Evolutionary conservation across 2,113 vertebrate species (phyloP), one percentile per base, ranked within the genome.

Genomic region (Aegypius monachus): DNA sequence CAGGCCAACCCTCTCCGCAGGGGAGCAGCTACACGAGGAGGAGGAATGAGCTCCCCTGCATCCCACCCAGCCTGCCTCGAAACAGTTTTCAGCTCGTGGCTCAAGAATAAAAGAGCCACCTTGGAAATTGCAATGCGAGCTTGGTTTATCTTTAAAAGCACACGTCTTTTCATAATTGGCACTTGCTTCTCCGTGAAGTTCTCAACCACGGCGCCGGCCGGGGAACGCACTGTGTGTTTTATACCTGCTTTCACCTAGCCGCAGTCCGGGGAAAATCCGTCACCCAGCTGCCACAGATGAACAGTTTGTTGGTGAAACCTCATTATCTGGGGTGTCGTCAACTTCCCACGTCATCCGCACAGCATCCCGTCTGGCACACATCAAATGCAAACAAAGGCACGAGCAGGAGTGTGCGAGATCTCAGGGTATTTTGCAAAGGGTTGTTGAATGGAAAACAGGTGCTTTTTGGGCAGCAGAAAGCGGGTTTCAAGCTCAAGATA

Each of bases 171-270:
- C 72, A n/a, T 20, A 50, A 47, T 50, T 13, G 29, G 43, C 68
- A 48, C 34, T 83, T 42, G 34, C 26, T 52, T 47, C 81, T 47
- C 59, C 4, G 1, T 23, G 31, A 47, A n/a, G 59, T 13, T 42
- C 74, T 38, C 8, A 17, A 4, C 9, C 11, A 13, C 27, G 3
- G 48, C 0, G 0, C 31, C 48, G 38, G 34, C 40, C 4, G 5
- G 23, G 43, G 23, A 63, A 14, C 32, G 71, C 7, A 9, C 17
- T 53, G 18, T 29, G n/a, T 23, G 25, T 22, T 72, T 58, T 18
- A 45, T 1, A 45, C 27, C 42, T 43, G 53, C 25, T 58, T 79
- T 48, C 59, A 58, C 16, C 5, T 52, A 61, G 45, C 29, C 9
- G 7, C 55, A 38, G 9, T 1, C 9, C 4, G 9, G 27, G 40